A percentile compares a stretch with the other conserved stretches of the same genome.
These are phyloP conservation scores for Phacellophora camtschatica DNA, from an alignment of 30 jellyfish, hydroid and myxozoan species.

Conservation along the genomic window DNA sequence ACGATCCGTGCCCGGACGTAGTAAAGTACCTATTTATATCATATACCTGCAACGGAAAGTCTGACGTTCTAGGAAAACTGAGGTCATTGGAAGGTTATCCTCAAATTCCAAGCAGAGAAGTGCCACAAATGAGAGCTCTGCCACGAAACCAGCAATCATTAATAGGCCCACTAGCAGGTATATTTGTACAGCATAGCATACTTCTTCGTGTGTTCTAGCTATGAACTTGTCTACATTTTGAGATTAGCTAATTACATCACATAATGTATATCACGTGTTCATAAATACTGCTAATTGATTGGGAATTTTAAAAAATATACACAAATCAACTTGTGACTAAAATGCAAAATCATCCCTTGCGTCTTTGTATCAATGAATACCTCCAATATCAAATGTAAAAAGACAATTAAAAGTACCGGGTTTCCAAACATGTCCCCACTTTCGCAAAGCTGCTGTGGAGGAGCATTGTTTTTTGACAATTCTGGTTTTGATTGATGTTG, in stretches of 20 bases:
- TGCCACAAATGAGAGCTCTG: not conserved
- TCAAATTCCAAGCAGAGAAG: not conserved
- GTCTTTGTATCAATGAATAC: too few relatives aligned
- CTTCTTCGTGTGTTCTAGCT: too few relatives aligned
- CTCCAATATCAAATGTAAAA: too few relatives aligned
- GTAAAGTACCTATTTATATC: constrained; percentile 88
- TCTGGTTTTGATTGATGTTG: not conserved
- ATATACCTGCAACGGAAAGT: constrained; percentile 92
- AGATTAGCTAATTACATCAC: too few relatives aligned
- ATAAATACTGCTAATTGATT: too few relatives aligned
- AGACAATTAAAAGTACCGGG: too few relatives aligned
- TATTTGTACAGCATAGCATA: too few relatives aligned
- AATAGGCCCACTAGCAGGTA: constrained; percentile 27
- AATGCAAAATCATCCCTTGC: too few relatives aligned
- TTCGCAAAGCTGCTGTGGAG: not conserved
- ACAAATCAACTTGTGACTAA: too few relatives aligned
- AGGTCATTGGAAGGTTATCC: constrained; percentile 15
- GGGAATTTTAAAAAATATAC: too few relatives aligned
- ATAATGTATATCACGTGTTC: too few relatives aligned
- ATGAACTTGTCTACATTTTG: too few relatives aligned
- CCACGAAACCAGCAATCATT: not conserved
- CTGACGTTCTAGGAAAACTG: constrained; percentile 67
- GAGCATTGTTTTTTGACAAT: not conserved
- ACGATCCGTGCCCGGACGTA: constrained; percentile 93
- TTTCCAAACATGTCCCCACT: not conserved